Evolutionary conservation across 2,797 vertebrate species (phyloP).

Genomic region (Leptodactylus fallax): DNA sequence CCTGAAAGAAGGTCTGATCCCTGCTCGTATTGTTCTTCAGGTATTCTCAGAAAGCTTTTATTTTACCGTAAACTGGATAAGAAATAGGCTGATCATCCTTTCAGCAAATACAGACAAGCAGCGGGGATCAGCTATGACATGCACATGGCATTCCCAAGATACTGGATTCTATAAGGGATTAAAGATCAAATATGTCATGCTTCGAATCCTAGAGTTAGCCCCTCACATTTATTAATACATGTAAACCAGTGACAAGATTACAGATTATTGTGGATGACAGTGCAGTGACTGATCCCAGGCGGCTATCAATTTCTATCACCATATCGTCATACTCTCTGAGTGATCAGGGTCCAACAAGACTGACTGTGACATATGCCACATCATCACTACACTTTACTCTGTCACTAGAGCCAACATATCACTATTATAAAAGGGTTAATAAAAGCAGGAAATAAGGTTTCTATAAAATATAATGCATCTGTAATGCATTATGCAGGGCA

Average conservation of each 20-base stretch:
- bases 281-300: background rate
- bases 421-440: background rate
- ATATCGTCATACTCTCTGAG: background rate
- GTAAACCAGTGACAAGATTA: background rate
- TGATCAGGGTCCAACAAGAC: background rate
- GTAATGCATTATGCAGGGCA: no score
- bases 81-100: background rate
- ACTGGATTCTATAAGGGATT: background rate
- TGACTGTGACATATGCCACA: background rate
- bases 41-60: background rate
- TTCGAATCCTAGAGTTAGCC: background rate
- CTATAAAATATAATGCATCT: no score
- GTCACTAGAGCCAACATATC: background rate
- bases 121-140: background rate
- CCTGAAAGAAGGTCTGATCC: background rate
- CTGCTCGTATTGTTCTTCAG: background rate
- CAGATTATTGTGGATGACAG: background rate
- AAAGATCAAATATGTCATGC: background rate
- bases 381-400: no score
- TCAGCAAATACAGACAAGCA: constrained; percentile 10
- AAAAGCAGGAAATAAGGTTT: background rate
- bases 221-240: background rate
- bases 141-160: constrained; percentile 13
- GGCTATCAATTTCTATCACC: background rate
- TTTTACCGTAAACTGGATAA: background rate